These are phyloP conservation scores for Tridacna crocea DNA, from an alignment of 2,888 invertebrate species.

Conservation along the genomic window DNA sequence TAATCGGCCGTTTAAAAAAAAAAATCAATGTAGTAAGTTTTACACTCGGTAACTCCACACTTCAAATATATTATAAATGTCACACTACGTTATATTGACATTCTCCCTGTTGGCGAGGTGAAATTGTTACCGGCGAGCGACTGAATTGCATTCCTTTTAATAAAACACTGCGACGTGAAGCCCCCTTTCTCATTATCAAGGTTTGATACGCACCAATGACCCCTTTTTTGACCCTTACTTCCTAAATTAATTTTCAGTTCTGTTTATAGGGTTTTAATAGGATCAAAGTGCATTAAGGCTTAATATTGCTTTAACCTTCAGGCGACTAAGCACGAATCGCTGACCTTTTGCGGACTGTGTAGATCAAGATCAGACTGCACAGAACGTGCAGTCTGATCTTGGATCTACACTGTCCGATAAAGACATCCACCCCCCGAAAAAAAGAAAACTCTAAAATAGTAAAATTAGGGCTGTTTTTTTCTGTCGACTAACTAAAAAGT, in stretches of 20 bases:
- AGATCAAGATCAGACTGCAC: too few relatives aligned
- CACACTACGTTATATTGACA: neutral
- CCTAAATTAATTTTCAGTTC: neutral
- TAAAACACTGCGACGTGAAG: conserved; percentile 15
- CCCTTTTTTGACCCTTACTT: neutral
- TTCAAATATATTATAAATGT: neutral
- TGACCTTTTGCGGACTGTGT: too few relatives aligned
- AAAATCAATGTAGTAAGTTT: conserved; percentile 9
- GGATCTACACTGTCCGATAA: too few relatives aligned
- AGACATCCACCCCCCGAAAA: too few relatives aligned
- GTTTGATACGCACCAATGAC: conserved; percentile 27
- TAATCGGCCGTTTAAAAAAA: neutral
- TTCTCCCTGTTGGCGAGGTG: conserved; percentile 5
- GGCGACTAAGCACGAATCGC: too few relatives aligned
- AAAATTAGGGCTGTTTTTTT: too few relatives aligned
- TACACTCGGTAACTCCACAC: conserved; percentile 6
- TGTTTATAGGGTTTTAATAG: neutral
- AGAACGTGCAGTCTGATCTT: too few relatives aligned
- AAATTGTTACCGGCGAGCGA: conserved; percentile 3
- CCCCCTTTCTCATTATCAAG: conserved; percentile 12
- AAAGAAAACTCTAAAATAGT: too few relatives aligned
- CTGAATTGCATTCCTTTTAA: conserved; percentile 13
- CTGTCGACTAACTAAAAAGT: too few relatives aligned
- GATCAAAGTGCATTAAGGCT: too few relatives aligned
- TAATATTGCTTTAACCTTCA: too few relatives aligned